These are phyloP conservation scores for Mixornis gularis DNA, from an alignment of 2,113 vertebrate genomes.

Conservation along the genomic window DNA sequence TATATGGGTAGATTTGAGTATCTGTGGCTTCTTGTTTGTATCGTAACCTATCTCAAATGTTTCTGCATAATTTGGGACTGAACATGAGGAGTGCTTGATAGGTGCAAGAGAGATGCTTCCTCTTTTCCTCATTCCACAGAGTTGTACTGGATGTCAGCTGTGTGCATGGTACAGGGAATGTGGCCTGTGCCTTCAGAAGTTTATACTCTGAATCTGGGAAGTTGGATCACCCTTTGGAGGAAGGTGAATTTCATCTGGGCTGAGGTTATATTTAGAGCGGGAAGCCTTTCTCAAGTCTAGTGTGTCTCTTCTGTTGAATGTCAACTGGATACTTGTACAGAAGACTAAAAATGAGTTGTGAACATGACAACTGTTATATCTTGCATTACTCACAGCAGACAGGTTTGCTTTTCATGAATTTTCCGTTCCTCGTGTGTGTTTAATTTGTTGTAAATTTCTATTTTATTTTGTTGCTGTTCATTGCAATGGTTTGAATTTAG, in stretches of 20 bases:
- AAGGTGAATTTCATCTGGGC: background rate
- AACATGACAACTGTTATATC: background rate
- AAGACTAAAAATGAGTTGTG: background rate
- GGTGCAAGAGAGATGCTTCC: background rate
- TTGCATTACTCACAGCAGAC: background rate
- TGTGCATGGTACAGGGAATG: fast-evolving
- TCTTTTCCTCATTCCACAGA: background rate
- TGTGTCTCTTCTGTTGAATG: background rate
- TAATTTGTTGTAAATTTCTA: background rate
- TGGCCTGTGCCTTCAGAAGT: background rate
- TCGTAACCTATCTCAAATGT: background rate
- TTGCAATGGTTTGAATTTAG: background rate
- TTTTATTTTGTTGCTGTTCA: background rate
- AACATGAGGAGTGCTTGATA: background rate
- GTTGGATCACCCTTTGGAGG: background rate
- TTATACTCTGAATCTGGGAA: background rate
- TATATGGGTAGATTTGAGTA: background rate
- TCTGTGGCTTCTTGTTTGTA: background rate
- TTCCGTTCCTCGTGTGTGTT: background rate
- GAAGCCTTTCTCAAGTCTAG: background rate
- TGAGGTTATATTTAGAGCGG: background rate
- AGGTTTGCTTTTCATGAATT: background rate
- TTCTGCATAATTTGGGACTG: background rate
- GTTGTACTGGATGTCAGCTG: background rate
- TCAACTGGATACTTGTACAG: background rate